phyloP scores from a whole-genome alignment of 2,888 invertebrate genomes.

The Hirudinaria manillensis region DNA sequence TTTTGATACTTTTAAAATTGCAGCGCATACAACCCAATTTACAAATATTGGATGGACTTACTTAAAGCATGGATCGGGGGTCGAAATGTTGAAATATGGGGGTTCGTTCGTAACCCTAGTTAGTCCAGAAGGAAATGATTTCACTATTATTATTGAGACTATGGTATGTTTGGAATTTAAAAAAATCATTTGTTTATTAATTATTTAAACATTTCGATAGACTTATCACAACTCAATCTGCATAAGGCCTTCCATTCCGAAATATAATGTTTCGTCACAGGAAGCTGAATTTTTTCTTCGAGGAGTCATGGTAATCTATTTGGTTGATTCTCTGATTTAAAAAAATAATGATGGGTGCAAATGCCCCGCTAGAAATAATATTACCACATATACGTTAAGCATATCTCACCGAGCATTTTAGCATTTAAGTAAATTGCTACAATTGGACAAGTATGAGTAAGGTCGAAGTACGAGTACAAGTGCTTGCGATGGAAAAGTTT shows the following conservation, averaged over 20 bases:
- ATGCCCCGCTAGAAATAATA: no score
- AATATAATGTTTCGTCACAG: constrained; percentile 47
- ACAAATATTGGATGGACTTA: constrained; percentile 51
- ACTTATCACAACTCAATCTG: constrained; percentile 50
- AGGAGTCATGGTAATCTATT: constrained; percentile 40
- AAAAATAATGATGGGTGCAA: no score
- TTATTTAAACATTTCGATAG: constrained; percentile 32
- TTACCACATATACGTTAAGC: no score
- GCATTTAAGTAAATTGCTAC: no score
- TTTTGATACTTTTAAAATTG: background rate
- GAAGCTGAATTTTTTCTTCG: constrained; percentile 45
- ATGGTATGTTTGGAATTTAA: constrained; percentile 44
- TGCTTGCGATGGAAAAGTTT: no score
- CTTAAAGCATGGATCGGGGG: constrained; percentile 48
- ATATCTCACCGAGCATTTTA: no score
- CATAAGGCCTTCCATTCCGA: constrained; percentile 47
- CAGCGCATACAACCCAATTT: constrained; percentile 54
- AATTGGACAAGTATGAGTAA: no score
- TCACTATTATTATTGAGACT: constrained; percentile 54
- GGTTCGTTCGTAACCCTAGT: constrained; percentile 52
- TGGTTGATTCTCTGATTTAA: background rate
- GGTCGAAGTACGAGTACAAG: no score
- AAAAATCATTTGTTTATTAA: background rate
- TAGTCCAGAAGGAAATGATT: constrained; percentile 46
- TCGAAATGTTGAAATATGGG: constrained; percentile 47